Evolutionary conservation across 2,888 invertebrate genomes (phyloP).

Genomic region (Chrysomela aeneicollis): DNA sequence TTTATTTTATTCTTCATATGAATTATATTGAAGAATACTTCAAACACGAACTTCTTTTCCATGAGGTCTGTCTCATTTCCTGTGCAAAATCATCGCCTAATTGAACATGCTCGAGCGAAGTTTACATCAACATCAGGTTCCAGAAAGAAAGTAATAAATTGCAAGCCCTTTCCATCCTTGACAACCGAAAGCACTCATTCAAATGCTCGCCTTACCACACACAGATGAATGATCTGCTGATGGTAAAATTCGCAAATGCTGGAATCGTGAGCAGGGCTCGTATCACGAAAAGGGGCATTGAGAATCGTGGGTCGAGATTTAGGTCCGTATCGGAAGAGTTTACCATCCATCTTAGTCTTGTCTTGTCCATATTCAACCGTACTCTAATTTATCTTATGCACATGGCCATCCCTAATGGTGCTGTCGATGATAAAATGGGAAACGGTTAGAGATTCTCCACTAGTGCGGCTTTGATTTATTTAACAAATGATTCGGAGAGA

Average conservation of each 20-base stretch:
- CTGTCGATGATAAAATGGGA: conserved; percentile 31
- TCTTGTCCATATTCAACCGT: conserved; percentile 54
- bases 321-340: conserved; percentile 10
- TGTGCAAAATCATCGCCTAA: not conserved
- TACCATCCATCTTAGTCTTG: conserved; percentile 56
- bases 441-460: conserved; percentile 30
- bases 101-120: not conserved
- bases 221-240: conserved; percentile 35
- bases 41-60: not conserved
- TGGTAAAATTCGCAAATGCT: conserved; percentile 39
- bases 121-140: not conserved
- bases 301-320: conserved; percentile 13
- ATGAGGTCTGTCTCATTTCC: not conserved
- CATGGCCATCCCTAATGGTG: conserved; percentile 51
- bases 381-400: conserved; percentile 56
- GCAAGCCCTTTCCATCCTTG: conserved; percentile 1
- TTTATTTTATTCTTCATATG: not conserved
- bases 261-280: conserved; percentile 26
- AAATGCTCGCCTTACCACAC: conserved; percentile 7
- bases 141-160: conserved; percentile 7
- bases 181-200: conserved; percentile 28
- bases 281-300: conserved; percentile 33
- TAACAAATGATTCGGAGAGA: not conserved
- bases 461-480: conserved; percentile 6
- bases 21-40: not conserved